These are phyloP conservation scores for Papilio demoleus DNA, from an alignment of 2,888 invertebrate species.

Conservation along the genomic window DNA sequence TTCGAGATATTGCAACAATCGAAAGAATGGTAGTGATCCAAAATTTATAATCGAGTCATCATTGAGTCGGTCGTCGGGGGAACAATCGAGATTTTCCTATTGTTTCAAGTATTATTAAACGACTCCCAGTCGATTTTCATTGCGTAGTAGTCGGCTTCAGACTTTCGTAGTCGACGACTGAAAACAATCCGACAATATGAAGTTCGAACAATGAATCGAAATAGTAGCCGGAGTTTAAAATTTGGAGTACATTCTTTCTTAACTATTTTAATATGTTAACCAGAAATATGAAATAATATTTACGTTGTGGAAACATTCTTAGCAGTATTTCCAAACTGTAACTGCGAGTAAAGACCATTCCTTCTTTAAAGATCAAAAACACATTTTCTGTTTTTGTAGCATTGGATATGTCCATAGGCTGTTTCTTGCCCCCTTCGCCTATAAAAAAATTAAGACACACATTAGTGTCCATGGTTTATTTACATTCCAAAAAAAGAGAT, in stretches of 20 bases:
- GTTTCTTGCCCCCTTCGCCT: no score
- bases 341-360: no score
- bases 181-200: constrained; percentile 11
- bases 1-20: constrained; percentile 5
- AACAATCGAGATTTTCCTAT: constrained; percentile 21
- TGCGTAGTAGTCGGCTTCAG: not conserved
- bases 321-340: no score
- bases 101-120: constrained; percentile 19
- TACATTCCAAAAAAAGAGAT: no score
- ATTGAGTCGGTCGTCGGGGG: constrained; percentile 15
- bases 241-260: not conserved
- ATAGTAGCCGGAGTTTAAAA: constrained; percentile 1
- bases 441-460: no score
- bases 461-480: no score
- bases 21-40: constrained; percentile 16
- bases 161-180: constrained; percentile 1
- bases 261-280: not conserved
- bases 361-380: no score
- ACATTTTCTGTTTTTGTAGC: no score
- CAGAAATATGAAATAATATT: no score
- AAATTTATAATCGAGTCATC: constrained; percentile 26
- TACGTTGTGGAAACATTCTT: no score
- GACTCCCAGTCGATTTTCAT: constrained; percentile 8
- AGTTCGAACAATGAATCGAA: constrained; percentile 19
- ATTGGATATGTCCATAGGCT: no score